phyloP scores from a whole-genome alignment of 30 jellyfish, hydroid and myxozoan species.

The Mastigias papua region DNA sequence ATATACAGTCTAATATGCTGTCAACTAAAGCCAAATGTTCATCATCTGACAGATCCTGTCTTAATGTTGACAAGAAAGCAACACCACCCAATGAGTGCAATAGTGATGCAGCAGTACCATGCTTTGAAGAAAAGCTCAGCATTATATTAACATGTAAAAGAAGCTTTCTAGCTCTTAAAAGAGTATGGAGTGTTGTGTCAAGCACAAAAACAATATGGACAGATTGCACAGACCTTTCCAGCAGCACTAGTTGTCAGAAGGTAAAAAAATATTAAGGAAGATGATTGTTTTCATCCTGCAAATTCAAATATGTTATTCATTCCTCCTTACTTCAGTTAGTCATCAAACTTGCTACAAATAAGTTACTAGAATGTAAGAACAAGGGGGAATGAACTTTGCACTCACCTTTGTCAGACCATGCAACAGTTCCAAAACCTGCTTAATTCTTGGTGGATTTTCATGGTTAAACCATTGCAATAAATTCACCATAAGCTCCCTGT shows the following conservation, averaged over 20 bases:
- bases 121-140: conserved; percentile 26
- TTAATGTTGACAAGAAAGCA: conserved; percentile 73
- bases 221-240: too few relatives aligned
- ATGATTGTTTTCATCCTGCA: too few relatives aligned
- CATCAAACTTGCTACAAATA: too few relatives aligned
- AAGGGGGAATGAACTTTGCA: too few relatives aligned
- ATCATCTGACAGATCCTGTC: conserved; percentile 71
- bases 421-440: conserved; percentile 64
- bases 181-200: not conserved
- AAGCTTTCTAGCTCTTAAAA: not conserved
- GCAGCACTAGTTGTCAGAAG: too few relatives aligned
- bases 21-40: conserved; percentile 60
- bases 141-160: not conserved
- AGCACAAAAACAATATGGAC: too few relatives aligned
- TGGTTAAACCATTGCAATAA: conserved; percentile 84
- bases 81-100: conserved; percentile 83
- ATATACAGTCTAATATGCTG: conserved; percentile 61
- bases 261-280: too few relatives aligned
- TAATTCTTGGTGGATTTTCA: conserved; percentile 49
- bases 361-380: too few relatives aligned
- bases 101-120: conserved; percentile 68
- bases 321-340: too few relatives aligned
- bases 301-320: too few relatives aligned
- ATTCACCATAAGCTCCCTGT: conserved; percentile 68
- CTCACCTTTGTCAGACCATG: conserved; percentile 60